Percentiles rank a stretch among this genome's conserved stretches.
These are phyloP conservation scores for Rhinogobius similis DNA, from an alignment of 2,113 vertebrate genomes.

Conservation along the genomic window DNA sequence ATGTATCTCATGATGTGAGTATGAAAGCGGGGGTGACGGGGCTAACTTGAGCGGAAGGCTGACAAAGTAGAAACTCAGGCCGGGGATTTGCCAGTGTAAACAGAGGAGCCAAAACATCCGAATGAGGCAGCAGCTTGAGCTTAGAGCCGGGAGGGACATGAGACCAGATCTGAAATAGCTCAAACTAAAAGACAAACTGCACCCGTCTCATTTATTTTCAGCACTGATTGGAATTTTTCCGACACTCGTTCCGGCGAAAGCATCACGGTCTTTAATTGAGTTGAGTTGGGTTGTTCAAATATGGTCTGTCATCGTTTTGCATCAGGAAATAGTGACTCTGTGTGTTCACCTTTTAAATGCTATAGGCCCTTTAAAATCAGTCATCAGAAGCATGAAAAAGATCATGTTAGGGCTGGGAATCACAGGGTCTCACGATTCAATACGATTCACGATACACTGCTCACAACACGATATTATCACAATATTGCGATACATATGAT, in stretches of 20 bases:
- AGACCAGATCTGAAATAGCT: constrained; percentile 20
- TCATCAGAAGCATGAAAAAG: too few relatives aligned
- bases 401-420: too few relatives aligned
- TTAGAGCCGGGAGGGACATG: constrained; percentile 21
- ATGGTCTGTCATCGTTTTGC: not conserved
- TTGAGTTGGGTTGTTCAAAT: not conserved
- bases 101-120: constrained; percentile 67
- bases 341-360: not conserved
- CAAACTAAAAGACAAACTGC: constrained; percentile 5
- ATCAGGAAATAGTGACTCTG: not conserved
- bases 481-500: too few relatives aligned
- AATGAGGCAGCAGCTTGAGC: constrained; percentile 37
- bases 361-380: too few relatives aligned
- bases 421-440: too few relatives aligned
- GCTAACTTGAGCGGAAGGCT: constrained; percentile 47
- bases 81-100: constrained; percentile 61
- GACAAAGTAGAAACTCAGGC: constrained; percentile 44
- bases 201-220: not conserved
- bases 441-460: too few relatives aligned
- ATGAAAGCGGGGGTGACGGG: constrained; percentile 29
- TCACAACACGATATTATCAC: too few relatives aligned
- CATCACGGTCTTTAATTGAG: not conserved
- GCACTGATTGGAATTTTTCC: not conserved
- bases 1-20: constrained; percentile 43
- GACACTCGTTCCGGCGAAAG: not conserved